Conservation (phyloP, 2,113 vertebrate species). For the Notarius quadriscutis region DNA sequence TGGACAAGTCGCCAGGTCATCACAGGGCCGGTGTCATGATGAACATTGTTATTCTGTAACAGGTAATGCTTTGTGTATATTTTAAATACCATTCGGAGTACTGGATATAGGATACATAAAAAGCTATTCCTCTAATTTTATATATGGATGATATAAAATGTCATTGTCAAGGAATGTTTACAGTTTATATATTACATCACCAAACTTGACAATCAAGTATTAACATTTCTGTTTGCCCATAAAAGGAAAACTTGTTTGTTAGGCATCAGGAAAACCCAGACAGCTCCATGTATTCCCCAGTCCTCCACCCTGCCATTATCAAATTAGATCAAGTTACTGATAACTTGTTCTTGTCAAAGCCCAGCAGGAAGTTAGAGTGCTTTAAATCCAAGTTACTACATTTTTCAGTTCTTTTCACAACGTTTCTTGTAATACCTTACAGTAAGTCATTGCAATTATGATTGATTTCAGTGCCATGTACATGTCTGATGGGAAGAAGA, state of each 20-base stretch:
- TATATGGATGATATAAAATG: neutral
- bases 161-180: neutral
- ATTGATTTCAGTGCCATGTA: neutral
- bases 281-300: constrained; percentile 17
- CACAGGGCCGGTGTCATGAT: too few relatives aligned
- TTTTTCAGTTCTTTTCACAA: neutral
- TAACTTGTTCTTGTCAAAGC: constrained; percentile 14
- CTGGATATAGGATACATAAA: neutral
- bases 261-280: constrained; percentile 44
- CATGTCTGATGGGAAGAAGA: constrained; percentile 37
- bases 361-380: constrained; percentile 18
- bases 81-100: neutral
- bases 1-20: too few relatives aligned
- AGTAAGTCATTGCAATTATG: constrained; percentile 27
- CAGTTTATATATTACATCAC: neutral
- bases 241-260: constrained; percentile 28
- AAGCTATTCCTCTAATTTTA: neutral
- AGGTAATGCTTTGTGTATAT: neutral
- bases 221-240: neutral
- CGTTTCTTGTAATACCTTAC: constrained; percentile 29
- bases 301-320: constrained; percentile 33
- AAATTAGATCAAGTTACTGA: constrained; percentile 12
- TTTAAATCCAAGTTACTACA: constrained; percentile 8
- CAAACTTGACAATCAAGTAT: constrained; percentile 15
- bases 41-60: neutral